Evolutionary conservation across 2,888 invertebrate species (phyloP), one percentile per base, ranked within the genome.

Genomic region (Drosophila tanythrix): DNA sequence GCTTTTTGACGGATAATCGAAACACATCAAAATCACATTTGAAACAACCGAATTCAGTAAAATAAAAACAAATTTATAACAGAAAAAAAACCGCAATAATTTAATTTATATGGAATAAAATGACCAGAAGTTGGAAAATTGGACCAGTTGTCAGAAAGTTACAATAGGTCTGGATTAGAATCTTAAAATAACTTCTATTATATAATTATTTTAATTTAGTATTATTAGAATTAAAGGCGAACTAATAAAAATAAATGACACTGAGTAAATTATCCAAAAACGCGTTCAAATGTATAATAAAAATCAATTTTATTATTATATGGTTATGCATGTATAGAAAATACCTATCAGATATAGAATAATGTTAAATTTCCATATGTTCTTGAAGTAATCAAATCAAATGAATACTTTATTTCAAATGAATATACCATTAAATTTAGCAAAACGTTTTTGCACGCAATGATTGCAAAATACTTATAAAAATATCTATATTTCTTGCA

Each of bases 401-500:
- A 55, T 18, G 7, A 56, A 38, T 38, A 27, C 38, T 27, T 15
- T 13, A 27, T 38, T 27, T 13, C 3, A 27, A 56, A n/a, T 4
- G n/a, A 56, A 7, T 38, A 13, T 7, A 8, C 4, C 27, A 27
- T 27, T 36, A 56, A 38, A n/a, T 29, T 13, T 27, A 27, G n/a
- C 15, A 36, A 25, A 25, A 25, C 25, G 6, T 55, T 55, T 18
- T 55, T 40, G 40, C 51, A 67, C n/a, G 36, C 43, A 53, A 36
- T 67, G 35, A 63, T 36, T 36, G 43, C n/a, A 31, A 25, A 27
- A 65, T 38, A 11, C 15, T 25, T 27, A 25, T 13, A 51, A 21
- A 31, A 55, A 48, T 31, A 31, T 25, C n/a, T 31, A 36, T 36
- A 11, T 11, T 31, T 35, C 29, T 25, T 36, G 52, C 29, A 29